Evolutionary conservation across 2,113 vertebrate genomes (phyloP), one percentile per base, ranked within the genome.

Genomic region (Leucoraja erinaceus): DNA sequence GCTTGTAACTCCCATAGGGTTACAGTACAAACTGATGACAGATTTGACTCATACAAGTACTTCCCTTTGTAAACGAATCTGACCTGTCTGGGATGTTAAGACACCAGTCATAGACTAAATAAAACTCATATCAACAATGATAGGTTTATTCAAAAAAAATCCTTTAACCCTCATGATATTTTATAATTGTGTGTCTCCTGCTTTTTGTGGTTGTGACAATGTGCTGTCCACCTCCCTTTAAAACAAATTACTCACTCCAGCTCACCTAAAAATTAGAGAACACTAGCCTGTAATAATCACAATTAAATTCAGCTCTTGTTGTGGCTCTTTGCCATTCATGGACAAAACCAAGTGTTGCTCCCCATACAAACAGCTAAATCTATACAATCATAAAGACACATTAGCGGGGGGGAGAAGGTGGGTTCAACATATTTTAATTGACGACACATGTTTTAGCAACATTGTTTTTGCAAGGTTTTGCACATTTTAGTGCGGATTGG

Each of bases 1-100:
- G 38, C 4, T 4, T 70, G 31, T 68, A 72, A 72, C n/a, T 91
- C 33, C 66, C 63, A 33, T 11, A 47, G 66, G 16, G 22, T 47
- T 38, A 54, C 4, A 91, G 66, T 72, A 91, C 68, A 72, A 63
- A 91, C 68, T 12, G 68, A 91, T 54, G 68, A 91, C 33, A 70
- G 68, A 91, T 91, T 47, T 28, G 6, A 22, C 66, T 91, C 90
- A 74, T 38, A 11, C 70, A 72, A 91, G 31, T 72, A 74, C 38
- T 91, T 72, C 20, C 90, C 4, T 68, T 47, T 47, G 90, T 47
- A 72, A 91, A 54, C 25, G 66, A 91, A 22, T 47, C 31, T 91
- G 90, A 72, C 66, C 68, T 54, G 90, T 9, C n/a, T 54, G 90
- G 66, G 25, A 20, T 54, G 61, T 72, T 74, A 91, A 91, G 90